Percentiles rank a stretch among this genome's conserved stretches.
These are phyloP conservation scores for Eleginops maclovinus DNA, from an alignment of 2,113 vertebrate genomes.

Conservation along the genomic window DNA sequence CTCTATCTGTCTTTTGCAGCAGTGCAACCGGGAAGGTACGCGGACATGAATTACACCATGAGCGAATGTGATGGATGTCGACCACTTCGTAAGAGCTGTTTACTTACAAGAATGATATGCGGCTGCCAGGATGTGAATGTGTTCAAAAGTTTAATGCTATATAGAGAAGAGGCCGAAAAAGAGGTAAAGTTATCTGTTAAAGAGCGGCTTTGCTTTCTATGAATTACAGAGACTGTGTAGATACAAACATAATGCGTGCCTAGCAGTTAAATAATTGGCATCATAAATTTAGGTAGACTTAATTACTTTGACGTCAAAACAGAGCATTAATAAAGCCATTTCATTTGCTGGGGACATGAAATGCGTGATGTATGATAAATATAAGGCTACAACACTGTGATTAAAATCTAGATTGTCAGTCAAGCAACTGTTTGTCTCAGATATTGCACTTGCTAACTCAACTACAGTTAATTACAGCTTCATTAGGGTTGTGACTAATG, in stretches of 20 bases:
- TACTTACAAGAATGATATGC: slow-evolving; percentile 43
- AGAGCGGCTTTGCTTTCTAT: neutral
- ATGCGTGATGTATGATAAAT: slow-evolving; percentile 19
- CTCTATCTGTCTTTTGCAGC: slow-evolving; percentile 52
- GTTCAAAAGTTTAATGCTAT: slow-evolving; percentile 6
- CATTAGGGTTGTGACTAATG: slow-evolving; percentile 51
- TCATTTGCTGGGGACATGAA: slow-evolving; percentile 16
- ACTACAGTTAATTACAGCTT: slow-evolving; percentile 31
- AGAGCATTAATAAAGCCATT: slow-evolving; percentile 18
- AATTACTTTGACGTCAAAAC: slow-evolving; percentile 41
- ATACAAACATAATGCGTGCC: neutral
- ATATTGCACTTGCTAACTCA: slow-evolving; percentile 25
- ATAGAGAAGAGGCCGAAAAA: neutral
- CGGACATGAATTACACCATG: slow-evolving; percentile 54
- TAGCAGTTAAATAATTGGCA: slow-evolving; percentile 1
- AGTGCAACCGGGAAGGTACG: slow-evolving; percentile 4
- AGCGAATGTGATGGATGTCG: slow-evolving; percentile 62
- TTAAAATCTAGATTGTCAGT: slow-evolving; percentile 33
- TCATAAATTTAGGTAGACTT: slow-evolving; percentile 20
- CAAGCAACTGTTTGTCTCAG: slow-evolving; percentile 23
- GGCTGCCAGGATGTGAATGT: slow-evolving; percentile 37
- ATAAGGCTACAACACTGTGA: slow-evolving; percentile 1
- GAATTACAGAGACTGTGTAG: neutral
- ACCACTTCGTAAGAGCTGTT: slow-evolving; percentile 36
- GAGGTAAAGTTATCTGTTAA: neutral